Conservation (phyloP, 2,113 vertebrate species). For the Lethenteron reissneri region DNA sequence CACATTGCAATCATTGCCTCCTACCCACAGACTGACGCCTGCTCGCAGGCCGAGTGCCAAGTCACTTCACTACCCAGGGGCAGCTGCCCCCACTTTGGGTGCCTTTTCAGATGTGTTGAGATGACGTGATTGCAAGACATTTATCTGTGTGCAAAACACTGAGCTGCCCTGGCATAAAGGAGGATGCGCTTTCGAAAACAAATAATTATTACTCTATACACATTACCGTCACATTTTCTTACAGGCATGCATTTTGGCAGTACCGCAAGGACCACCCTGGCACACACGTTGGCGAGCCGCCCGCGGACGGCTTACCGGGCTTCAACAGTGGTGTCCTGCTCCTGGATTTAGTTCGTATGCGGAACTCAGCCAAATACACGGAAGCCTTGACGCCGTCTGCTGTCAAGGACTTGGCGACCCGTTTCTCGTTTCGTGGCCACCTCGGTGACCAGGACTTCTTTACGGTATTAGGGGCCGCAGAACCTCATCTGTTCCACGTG, state of each 20-base stretch:
- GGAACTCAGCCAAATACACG: constrained; percentile 51
- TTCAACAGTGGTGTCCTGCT: constrained; percentile 93
- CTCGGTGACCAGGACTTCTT: constrained; percentile 97
- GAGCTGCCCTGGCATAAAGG: too few relatives aligned
- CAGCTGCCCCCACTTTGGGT: too few relatives aligned
- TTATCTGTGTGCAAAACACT: too few relatives aligned
- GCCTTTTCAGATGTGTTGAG: too few relatives aligned
- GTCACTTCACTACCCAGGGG: too few relatives aligned
- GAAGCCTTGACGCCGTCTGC: constrained; percentile 37
- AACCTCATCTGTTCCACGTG: constrained; percentile 54
- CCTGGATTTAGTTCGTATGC: constrained; percentile 61
- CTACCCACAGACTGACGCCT: too few relatives aligned
- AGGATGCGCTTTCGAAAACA: too few relatives aligned
- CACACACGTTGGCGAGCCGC: constrained; percentile 54
- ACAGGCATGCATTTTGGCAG: constrained; percentile 90
- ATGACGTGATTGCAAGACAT: too few relatives aligned
- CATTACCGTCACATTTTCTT: constrained; percentile 3
- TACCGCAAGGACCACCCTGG: constrained; percentile 69
- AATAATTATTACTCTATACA: too few relatives aligned
- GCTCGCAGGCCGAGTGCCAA: too few relatives aligned
- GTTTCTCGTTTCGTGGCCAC: constrained; percentile 75
- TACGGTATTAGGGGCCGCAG: constrained; percentile 86
- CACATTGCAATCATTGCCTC: too few relatives aligned
- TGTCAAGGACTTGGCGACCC: constrained; percentile 44
- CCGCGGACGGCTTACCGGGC: constrained; percentile 57